Conservation (phyloP, 2,888 invertebrate genomes). For the Molanna angustata region DNA sequence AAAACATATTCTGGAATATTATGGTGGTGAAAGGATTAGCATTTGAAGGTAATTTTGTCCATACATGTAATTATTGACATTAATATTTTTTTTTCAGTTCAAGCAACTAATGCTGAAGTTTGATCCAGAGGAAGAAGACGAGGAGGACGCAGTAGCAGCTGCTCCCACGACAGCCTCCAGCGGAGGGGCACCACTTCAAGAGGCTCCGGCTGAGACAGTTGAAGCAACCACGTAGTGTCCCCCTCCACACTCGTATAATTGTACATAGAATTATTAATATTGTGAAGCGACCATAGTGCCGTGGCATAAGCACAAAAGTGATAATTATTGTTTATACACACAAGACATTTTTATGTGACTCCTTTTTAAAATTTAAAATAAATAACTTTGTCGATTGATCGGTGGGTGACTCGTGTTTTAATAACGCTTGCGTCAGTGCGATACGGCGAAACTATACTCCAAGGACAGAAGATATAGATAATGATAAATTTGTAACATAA, state of each 20-base stretch:
- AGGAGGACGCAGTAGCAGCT: slow-evolving; percentile 54
- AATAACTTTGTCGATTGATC: neutral
- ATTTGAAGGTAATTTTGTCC: too few species aligned
- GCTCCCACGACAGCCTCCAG: too few species aligned
- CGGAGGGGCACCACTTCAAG: too few species aligned
- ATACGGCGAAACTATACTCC: too few species aligned
- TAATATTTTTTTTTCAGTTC: slow-evolving; percentile 58
- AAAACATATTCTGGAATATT: too few species aligned
- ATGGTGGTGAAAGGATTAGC: too few species aligned
- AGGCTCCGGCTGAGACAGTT: too few species aligned
- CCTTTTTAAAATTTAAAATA: neutral
- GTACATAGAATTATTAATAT: slow-evolving; percentile 2
- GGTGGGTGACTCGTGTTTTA: neutral
- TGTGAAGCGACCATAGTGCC: neutral
- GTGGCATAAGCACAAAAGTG: slow-evolving; percentile 13
- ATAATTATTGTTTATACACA: too few species aligned
- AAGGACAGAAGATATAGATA: neutral
- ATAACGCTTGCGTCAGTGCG: too few species aligned
- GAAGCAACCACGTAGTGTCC: neutral
- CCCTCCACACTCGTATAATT: neutral
- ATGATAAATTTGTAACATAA: neutral
- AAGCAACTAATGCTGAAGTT: slow-evolving; percentile 82
- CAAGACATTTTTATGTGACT: neutral
- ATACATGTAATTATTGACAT: too few species aligned
- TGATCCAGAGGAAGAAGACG: slow-evolving; percentile 77